A percentile compares a stretch with the other conserved stretches of the same genome.
Conservation (phyloP, 2,113 vertebrate genomes). For the Pterocles gutturalis region DNA sequence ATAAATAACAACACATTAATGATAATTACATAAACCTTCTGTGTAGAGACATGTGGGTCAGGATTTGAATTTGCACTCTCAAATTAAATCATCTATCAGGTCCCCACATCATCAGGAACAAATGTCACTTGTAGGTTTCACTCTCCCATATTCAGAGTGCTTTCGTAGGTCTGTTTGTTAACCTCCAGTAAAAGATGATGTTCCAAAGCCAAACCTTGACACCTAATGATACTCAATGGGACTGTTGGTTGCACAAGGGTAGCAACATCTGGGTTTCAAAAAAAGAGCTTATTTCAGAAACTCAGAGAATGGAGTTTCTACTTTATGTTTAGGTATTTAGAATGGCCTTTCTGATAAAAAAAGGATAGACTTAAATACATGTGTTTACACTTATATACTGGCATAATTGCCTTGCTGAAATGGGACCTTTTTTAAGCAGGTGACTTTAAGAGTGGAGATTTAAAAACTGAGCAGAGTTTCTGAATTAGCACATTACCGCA, state of each 20-base stretch:
- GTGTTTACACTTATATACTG: not conserved
- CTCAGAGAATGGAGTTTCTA: not conserved
- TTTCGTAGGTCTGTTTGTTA: not conserved
- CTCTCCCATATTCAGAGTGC: not conserved
- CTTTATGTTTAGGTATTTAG: not conserved
- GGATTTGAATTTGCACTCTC: conserved; percentile 40
- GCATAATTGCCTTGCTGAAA: not conserved
- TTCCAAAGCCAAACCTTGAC: not conserved
- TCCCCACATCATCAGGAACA: not conserved
- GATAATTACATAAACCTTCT: conserved; percentile 57
- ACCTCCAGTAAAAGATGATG: not conserved
- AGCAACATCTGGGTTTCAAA: not conserved
- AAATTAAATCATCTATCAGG: conserved; percentile 26
- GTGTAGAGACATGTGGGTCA: conserved; percentile 42
- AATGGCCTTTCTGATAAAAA: not conserved
- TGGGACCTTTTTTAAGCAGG: not conserved
- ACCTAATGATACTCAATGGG: not conserved
- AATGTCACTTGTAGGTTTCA: not conserved
- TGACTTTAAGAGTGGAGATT: not conserved
- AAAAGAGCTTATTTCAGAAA: not conserved
- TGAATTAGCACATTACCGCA: not conserved
- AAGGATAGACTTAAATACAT: not conserved
- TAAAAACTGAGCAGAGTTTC: not conserved
- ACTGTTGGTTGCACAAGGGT: not conserved
- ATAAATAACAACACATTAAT: conserved; percentile 41